These are phyloP conservation scores for Cyanocitta stelleri DNA, from an alignment of 2,113 vertebrate species.

Conservation along the genomic window DNA sequence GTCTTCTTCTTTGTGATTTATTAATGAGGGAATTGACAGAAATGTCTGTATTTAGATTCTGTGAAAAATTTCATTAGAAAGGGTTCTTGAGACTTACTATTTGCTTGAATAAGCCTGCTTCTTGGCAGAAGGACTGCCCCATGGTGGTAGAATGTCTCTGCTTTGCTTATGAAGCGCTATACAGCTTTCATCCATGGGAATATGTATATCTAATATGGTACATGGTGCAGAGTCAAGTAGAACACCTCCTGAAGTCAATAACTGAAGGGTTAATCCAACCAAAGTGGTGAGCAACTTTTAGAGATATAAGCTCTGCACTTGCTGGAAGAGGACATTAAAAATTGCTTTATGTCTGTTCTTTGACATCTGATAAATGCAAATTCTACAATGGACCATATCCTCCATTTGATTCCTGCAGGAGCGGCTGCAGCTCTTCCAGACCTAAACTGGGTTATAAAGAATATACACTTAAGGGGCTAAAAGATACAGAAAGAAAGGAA, in stretches of 20 bases:
- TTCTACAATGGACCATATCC: background rate
- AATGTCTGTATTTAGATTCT: background rate
- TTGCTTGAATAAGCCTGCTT: background rate
- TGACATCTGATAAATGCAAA: background rate
- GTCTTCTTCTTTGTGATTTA: background rate
- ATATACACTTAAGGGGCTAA: background rate
- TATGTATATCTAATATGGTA: background rate
- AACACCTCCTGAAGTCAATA: background rate
- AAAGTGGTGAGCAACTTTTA: background rate
- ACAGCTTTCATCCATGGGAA: background rate
- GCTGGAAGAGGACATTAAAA: background rate
- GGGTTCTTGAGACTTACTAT: background rate
- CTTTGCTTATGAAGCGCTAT: background rate
- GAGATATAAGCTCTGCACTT: background rate
- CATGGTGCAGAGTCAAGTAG: background rate
- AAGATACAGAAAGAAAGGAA: background rate
- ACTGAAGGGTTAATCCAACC: background rate
- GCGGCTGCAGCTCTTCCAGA: background rate
- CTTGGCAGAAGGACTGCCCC: background rate
- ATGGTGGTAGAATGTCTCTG: background rate
- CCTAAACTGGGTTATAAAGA: background rate
- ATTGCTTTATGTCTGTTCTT: background rate
- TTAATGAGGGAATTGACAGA: conserved; percentile 18
- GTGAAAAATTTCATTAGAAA: background rate
- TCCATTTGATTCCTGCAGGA: background rate